Percentiles rank a stretch among this genome's conserved stretches.
phyloP scores from a whole-genome alignment of 2,797 vertebrate genomes.

The Lacerta agilis region DNA sequence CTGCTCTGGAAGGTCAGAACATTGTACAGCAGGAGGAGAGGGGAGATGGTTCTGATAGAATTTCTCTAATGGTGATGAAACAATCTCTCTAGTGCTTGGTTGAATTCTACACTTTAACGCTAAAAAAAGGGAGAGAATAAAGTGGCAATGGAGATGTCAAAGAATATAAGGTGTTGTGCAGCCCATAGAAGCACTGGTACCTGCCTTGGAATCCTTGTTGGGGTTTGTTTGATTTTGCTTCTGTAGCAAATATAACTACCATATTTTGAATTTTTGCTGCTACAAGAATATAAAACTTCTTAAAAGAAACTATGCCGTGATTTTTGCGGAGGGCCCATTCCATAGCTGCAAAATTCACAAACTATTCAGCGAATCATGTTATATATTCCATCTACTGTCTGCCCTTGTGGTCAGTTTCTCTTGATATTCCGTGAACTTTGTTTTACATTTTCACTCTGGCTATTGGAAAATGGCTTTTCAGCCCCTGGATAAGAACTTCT shows the following conservation, averaged over 20 bases:
- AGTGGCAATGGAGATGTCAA: neutral
- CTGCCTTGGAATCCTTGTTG: neutral
- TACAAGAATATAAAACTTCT: neutral
- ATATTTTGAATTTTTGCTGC: neutral
- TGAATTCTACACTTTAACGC: neutral
- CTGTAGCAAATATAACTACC: neutral
- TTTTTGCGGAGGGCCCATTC: neutral
- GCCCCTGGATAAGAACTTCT: neutral
- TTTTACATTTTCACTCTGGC: neutral
- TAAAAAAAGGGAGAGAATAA: neutral
- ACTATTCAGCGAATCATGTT: neutral
- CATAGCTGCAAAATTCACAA: neutral
- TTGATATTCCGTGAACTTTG: neutral
- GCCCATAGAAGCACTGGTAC: neutral
- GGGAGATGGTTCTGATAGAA: no score
- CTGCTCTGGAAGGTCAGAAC: no score
- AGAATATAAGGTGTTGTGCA: neutral
- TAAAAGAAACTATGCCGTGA: neutral
- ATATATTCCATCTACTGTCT: neutral
- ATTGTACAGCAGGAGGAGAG: no score
- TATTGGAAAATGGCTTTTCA: neutral
- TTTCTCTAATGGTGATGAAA: no score
- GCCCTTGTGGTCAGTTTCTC: neutral
- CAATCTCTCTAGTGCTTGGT: no score
- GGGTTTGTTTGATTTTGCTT: neutral